Evolutionary conservation across 2,888 invertebrate species (phyloP), one percentile per base, ranked within the genome.

Genomic region (Parelbella ahira): DNA sequence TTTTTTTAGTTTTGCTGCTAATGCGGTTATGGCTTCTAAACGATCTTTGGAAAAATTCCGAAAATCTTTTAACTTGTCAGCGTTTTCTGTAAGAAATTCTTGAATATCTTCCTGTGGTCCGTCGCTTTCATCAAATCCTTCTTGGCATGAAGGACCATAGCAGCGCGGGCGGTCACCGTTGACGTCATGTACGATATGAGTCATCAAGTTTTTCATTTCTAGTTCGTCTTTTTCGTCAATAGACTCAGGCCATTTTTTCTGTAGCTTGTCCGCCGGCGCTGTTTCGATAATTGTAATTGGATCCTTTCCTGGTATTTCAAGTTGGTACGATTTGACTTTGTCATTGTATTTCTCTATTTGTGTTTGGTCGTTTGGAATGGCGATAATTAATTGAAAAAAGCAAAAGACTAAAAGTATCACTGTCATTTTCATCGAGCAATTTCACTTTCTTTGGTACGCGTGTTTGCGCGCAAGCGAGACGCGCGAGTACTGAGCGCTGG

Each of bases 211-310:
- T 53, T 82, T 83, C 2, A 79, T 61, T 55, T 82, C 80, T 3
- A 62, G 50, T 36, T 80, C 64, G 15, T 77, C 72, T 41, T 65
- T 69, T 25, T 64, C 56, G 3, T 60, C 52, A n/a, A 2, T 20
- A 2, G 25, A 15, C 4, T 62, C 21, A 20, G 48, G 46, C 49
- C 51, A 55, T 9, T 51, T 52, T 8, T 54, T 49, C 2, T 54
- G 47, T 5, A 53, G 49, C 34, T 68, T 59, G 25, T 59, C 56
- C 51, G 60, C 44, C 0, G 69, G 58, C 45, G 69, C 74, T 12
- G 86, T 87, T 68, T 91, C 91, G 44, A 90, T 77, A 13, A 91
- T 89, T 1, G 90, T 87, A 9, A 91, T 90, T 0, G 90, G 88
- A 8, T 83, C 70, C 13, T 89, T 88, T 46, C 90, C 89, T 1